Conservation (phyloP, 2,888 invertebrate species). For the Ophion ellenae region DNA sequence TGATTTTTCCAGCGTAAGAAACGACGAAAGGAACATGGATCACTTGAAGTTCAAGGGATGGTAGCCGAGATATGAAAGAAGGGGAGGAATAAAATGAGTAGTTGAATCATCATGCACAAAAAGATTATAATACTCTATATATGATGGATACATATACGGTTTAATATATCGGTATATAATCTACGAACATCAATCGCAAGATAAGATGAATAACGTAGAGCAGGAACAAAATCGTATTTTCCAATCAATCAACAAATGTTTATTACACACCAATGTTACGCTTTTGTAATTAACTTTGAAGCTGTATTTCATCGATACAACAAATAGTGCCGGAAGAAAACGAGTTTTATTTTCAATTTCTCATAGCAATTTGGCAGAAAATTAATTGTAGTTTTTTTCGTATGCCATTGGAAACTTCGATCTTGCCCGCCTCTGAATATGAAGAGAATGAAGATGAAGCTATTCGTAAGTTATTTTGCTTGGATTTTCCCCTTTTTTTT, state of each 20-base stretch:
- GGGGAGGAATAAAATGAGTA: not conserved
- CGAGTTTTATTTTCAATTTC: not conserved
- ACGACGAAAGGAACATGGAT: not conserved
- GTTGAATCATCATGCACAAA: conserved; percentile 41
- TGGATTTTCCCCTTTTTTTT: not conserved
- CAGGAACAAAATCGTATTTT: conserved; percentile 14
- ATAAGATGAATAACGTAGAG: conserved; percentile 31
- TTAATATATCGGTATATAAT: conserved; percentile 17
- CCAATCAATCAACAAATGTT: not conserved
- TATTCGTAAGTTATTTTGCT: not conserved
- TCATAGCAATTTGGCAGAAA: not conserved
- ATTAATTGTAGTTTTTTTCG: not conserved
- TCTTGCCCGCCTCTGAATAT: not conserved
- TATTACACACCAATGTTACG: not conserved
- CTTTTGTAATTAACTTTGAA: not conserved
- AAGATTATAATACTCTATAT: conserved; percentile 45
- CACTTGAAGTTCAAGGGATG: not conserved
- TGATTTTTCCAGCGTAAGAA: not conserved
- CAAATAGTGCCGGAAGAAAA: not conserved
- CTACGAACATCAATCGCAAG: conserved; percentile 5
- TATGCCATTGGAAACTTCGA: not conserved
- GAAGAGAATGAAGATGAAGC: not conserved
- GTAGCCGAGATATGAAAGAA: not conserved
- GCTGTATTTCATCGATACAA: not conserved
- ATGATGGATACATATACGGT: conserved; percentile 18